Conservation (phyloP, 2,888 invertebrate species). For the Laspeyria flexula region DNA sequence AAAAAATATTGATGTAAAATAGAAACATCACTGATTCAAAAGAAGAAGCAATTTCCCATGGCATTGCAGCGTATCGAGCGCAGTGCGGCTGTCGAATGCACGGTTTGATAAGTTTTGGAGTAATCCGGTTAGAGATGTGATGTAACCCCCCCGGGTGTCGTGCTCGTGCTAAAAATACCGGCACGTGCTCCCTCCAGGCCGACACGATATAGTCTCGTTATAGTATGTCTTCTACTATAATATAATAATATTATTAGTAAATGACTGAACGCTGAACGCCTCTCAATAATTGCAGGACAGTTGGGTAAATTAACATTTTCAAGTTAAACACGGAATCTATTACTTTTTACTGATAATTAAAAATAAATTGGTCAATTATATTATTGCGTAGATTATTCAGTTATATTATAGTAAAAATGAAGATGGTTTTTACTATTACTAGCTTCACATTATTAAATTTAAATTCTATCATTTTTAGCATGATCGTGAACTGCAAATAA, state of each 20-base stretch:
- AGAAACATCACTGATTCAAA: not conserved
- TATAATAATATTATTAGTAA: constrained; percentile 21
- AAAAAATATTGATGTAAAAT: not conserved
- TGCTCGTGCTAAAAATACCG: constrained; percentile 72
- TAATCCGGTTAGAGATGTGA: constrained; percentile 62
- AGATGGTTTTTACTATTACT: too few relatives aligned
- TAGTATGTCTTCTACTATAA: constrained; percentile 47
- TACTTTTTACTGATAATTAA: too few relatives aligned
- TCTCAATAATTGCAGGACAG: not conserved
- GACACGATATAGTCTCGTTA: constrained; percentile 55
- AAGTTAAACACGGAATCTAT: too few relatives aligned
- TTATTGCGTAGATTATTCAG: too few relatives aligned
- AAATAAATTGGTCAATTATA: too few relatives aligned
- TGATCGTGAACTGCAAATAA: too few relatives aligned
- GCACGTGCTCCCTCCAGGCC: constrained; percentile 70
- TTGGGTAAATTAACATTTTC: constrained; percentile 1
- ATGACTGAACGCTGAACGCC: not conserved
- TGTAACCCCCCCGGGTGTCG: constrained; percentile 75
- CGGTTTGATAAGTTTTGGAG: constrained; percentile 52
- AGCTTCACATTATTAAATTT: too few relatives aligned
- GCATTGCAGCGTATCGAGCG: constrained; percentile 20
- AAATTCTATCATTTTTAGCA: too few relatives aligned
- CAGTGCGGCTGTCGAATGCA: constrained; percentile 23
- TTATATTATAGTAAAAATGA: too few relatives aligned
- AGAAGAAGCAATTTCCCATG: constrained; percentile 23